Conservation (phyloP, 2,113 vertebrate species). For the Colinus virginianus region DNA sequence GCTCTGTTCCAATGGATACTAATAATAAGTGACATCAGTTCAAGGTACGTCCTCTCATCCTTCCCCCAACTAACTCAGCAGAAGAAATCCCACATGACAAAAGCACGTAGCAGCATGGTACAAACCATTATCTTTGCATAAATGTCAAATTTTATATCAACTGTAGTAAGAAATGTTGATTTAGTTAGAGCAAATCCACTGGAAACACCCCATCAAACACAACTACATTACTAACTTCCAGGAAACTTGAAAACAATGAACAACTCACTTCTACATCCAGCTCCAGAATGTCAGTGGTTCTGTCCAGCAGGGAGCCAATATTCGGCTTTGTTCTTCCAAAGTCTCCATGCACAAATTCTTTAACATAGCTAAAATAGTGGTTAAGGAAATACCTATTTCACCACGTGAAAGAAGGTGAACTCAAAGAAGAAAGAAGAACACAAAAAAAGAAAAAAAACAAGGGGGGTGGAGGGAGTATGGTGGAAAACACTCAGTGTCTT, state of each 20-base stretch:
- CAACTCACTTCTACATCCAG: slow-evolving; percentile 92
- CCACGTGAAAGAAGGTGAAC: not conserved
- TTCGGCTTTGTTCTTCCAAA: slow-evolving; percentile 97
- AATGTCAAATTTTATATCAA: not conserved
- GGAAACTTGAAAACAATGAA: not conserved
- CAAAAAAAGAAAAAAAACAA: not conserved
- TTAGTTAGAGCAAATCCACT: not conserved
- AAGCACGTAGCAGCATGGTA: not conserved
- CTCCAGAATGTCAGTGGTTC: slow-evolving; percentile 93
- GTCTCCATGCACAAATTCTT: slow-evolving; percentile 97
- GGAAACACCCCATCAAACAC: not conserved
- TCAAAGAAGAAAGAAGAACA: not conserved
- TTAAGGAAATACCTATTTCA: slow-evolving; percentile 76
- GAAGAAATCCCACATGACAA: not conserved
- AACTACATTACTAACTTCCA: not conserved
- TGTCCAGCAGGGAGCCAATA: slow-evolving; percentile 88
- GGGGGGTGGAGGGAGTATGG: not conserved
- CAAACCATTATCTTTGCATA: not conserved
- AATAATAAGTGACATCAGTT: not conserved
- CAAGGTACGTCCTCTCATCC: too few relatives aligned
- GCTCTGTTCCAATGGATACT: not conserved
- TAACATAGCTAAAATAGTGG: slow-evolving; percentile 87
- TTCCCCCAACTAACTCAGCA: not conserved
- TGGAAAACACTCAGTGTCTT: not conserved
- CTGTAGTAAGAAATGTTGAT: not conserved